Conservation (phyloP, 2,113 vertebrate genomes). For the Pterocles burchelli region DNA sequence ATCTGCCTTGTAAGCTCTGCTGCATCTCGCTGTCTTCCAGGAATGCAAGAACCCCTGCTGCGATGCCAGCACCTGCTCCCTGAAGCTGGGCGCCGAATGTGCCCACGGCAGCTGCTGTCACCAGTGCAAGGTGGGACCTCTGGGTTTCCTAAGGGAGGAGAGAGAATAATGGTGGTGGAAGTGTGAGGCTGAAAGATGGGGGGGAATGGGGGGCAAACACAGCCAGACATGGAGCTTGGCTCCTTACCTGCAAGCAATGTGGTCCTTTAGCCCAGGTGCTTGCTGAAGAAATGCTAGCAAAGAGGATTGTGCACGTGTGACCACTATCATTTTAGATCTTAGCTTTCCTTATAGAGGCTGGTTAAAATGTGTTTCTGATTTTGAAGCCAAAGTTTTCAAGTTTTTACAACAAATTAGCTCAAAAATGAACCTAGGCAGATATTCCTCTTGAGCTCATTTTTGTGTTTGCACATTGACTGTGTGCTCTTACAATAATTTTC, state of each 20-base stretch:
- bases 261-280: neutral
- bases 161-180: neutral
- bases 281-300: neutral
- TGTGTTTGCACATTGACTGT: neutral
- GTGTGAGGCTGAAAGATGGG: neutral
- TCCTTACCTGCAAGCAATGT: neutral
- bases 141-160: neutral
- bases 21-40: conserved; percentile 53
- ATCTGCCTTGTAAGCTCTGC: neutral
- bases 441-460: neutral
- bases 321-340: neutral
- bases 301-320: neutral
- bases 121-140: conserved; percentile 85
- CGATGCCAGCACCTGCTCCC: conserved; percentile 89
- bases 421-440: neutral
- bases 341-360: neutral
- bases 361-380: neutral
- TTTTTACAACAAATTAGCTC: neutral
- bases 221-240: neutral
- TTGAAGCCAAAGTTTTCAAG: neutral
- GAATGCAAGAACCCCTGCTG: conserved; percentile 94
- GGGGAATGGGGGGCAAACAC: neutral
- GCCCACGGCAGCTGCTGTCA: conserved; percentile 94
- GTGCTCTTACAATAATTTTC: neutral
- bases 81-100: conserved; percentile 88